A percentile compares a stretch with the other conserved stretches of the same genome.
phyloP scores from a whole-genome alignment of 2,113 vertebrate species.

The Microtus ochrogaster region DNA sequence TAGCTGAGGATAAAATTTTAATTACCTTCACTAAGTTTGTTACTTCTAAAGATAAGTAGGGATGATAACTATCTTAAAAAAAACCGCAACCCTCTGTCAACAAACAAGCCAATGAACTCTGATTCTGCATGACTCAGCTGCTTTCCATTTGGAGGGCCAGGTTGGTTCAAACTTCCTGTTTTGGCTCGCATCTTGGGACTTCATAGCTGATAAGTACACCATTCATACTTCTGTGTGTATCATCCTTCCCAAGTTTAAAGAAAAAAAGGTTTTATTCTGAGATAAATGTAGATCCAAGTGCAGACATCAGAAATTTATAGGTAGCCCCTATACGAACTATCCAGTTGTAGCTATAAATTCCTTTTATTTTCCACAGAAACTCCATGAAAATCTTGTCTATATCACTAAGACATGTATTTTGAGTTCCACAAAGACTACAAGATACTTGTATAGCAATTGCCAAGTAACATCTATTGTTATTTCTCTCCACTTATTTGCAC shows the following conservation, averaged over 20 bases:
- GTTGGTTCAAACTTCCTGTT: neutral
- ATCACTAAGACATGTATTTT: neutral
- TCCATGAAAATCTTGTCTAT: neutral
- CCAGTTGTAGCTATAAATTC: neutral
- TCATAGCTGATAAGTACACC: neutral
- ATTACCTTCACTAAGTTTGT: neutral
- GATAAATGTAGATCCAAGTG: neutral
- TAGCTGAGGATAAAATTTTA: neutral
- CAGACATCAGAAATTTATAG: neutral
- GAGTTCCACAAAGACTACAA: neutral
- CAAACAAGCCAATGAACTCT: neutral
- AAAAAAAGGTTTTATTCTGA: constrained; percentile 26
- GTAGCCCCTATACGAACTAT: neutral
- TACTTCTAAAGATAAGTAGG: neutral
- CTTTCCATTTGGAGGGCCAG: neutral
- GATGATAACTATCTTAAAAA: neutral
- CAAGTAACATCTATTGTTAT: neutral
- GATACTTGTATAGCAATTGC: neutral
- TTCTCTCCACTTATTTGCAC: neutral
- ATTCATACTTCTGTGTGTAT: neutral
- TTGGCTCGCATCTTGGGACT: neutral
- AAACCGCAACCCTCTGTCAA: neutral
- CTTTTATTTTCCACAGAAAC: neutral
- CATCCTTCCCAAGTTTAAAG: neutral
- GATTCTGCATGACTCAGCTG: neutral